Evolutionary conservation across 2,113 vertebrate species (phyloP).

Genomic region (Pollimyrus isidori): DNA sequence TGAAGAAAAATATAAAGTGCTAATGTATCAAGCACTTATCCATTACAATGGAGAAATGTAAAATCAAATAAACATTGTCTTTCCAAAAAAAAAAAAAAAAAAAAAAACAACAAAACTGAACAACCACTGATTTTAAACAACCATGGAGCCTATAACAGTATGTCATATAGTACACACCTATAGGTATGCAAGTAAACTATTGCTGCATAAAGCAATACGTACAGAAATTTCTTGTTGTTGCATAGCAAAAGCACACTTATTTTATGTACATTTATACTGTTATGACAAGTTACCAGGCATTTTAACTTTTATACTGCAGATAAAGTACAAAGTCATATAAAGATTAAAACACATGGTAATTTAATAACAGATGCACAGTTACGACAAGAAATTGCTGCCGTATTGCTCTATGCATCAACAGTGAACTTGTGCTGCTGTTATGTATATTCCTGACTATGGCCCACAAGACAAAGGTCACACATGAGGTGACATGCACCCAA

Average conservation of each 20-base stretch:
- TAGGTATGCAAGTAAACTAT: not conserved
- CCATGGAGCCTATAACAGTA: not conserved
- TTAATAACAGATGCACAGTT: not conserved
- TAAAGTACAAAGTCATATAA: not conserved
- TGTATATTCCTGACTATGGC: not conserved
- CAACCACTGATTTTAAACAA: not conserved
- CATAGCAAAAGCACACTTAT: not conserved
- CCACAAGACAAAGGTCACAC: not conserved
- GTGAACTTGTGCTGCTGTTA: not conserved
- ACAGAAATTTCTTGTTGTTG: not conserved
- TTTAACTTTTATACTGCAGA: not conserved
- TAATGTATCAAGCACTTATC: not conserved
- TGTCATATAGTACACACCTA: not conserved
- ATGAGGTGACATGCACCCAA: not conserved
- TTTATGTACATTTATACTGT: not conserved
- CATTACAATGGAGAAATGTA: not conserved
- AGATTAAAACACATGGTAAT: not conserved
- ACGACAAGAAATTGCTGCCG: not conserved
- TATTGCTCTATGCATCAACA: not conserved
- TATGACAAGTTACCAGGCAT: not conserved
- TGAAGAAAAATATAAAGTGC: not conserved
- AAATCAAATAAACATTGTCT: not conserved
- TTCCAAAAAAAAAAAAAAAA: not conserved
- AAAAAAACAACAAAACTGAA: not conserved
- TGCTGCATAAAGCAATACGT: not conserved